A percentile compares a stretch with the other conserved stretches of the same genome.
These are phyloP conservation scores for Montipora foliosa DNA, from an alignment of 64 coral and sea anemone genomes.

Conservation along the genomic window DNA sequence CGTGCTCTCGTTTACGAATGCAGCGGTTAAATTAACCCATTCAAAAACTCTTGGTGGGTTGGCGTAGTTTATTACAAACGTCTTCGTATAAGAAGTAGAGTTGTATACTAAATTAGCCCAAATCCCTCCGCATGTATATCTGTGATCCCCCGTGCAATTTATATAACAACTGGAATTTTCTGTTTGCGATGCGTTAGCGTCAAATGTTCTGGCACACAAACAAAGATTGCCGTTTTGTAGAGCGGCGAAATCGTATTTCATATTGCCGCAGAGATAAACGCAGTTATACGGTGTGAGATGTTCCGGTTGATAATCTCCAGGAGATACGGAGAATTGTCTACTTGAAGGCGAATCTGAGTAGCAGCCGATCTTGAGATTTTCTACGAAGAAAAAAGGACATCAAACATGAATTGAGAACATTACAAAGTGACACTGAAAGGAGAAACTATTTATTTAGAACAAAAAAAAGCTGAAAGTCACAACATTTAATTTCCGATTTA, in stretches of 20 bases:
- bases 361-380: conserved; percentile 83
- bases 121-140: conserved; percentile 59
- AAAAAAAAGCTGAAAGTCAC: neutral
- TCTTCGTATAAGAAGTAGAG: conserved; percentile 49
- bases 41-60: neutral
- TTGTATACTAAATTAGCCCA: conserved; percentile 78
- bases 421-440: neutral
- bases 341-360: conserved; percentile 45
- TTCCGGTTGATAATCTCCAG: conserved; percentile 62
- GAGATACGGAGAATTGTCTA: conserved; percentile 76
- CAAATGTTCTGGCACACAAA: conserved; percentile 67
- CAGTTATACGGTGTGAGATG: conserved; percentile 61
- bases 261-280: conserved; percentile 41
- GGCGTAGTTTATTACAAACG: conserved; percentile 37
- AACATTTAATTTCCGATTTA: neutral
- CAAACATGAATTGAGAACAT: neutral
- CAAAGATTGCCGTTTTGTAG: conserved; percentile 84
- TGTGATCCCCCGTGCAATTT: conserved; percentile 69
- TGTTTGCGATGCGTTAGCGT: conserved; percentile 34
- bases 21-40: conserved; percentile 32
- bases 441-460: neutral
- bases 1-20: conserved; percentile 48
- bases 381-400: conserved; percentile 32
- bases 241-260: conserved; percentile 65
- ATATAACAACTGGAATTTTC: conserved; percentile 47